Evolutionary conservation across 2,888 invertebrate species (phyloP), one percentile per base, ranked within the genome.

Genomic region (Beris morrisii): DNA sequence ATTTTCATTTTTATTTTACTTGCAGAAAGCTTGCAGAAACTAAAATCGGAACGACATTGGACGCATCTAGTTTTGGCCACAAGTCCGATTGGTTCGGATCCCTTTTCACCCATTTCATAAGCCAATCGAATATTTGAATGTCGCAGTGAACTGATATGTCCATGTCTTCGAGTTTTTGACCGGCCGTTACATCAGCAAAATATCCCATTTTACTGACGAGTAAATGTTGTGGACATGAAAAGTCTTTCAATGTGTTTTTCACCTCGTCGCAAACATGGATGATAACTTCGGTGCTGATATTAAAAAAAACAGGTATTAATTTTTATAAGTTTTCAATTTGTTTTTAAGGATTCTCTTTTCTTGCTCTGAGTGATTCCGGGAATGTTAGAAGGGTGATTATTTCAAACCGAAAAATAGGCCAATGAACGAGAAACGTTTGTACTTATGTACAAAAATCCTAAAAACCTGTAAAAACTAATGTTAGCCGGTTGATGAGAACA

Each of bases 111-210:
- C 96, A 97, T 71, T 89, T 88, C 91, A 97, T 95, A 63, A 97
- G 82, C 95, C 96, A 97, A 74, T 96, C 96, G 79, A 97, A 97
- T 69, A 97, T 95, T 77, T 91, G 86, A 66, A 97, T 91, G 81
- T 97, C 97, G 77, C 97, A 97, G 77, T 97, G 97, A 0, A 97
- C 97, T 0, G 95, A 95, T 72, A 97, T 97, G 75, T 97, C 96
- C 87, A 96, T 94, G 74, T 96, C 95, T 75, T 92, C 91, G 6
- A 93, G 79, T 66, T 88, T 85, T 76, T 93, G 92, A 74, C 87
- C 92, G 13, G 89, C 87, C 0, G 92, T 92, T 4, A 94, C 92
- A 75, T 93, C 92, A 9, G 93, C 93, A 80, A 97, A 97, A 77
- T 97, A 97, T 11, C 93, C 93, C 95, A 97, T 97, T 82, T 96